Percentiles rank a stretch among this genome's conserved stretches.
phyloP scores from a whole-genome alignment of 1,140 invertebrate genomes.

The Polypedilum vanderplanki region DNA sequence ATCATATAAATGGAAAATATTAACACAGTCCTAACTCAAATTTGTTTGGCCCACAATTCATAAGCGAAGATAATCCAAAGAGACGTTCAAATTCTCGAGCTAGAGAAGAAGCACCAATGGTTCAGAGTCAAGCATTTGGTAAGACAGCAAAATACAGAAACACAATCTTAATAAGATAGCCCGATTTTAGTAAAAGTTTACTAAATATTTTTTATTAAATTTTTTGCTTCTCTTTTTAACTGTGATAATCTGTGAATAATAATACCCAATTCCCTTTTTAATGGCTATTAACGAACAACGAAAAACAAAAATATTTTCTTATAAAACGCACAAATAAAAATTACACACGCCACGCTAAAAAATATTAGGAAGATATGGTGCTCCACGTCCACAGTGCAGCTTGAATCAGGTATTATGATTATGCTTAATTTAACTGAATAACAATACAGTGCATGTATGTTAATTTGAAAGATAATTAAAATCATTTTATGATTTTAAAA shows the following conservation, averaged over 20 bases:
- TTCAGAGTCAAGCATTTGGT: conserved; percentile 40
- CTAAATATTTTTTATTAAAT: neutral
- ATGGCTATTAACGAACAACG: neutral
- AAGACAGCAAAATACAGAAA: neutral
- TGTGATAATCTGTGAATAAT: neutral
- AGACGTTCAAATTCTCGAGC: conserved; percentile 33
- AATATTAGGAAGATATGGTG: conserved; percentile 53
- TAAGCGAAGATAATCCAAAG: conserved; percentile 38
- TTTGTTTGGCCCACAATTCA: conserved; percentile 42
- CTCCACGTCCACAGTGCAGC: conserved; percentile 54
- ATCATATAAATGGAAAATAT: neutral
- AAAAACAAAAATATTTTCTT: conserved; percentile 34
- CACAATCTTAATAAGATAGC: neutral
- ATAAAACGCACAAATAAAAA: conserved; percentile 32
- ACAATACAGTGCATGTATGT: no score
- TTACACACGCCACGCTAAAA: conserved; percentile 31
- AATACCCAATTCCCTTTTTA: neutral
- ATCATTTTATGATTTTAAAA: no score
- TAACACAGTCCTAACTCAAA: conserved; percentile 42
- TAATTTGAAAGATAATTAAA: no score
- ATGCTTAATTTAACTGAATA: no score
- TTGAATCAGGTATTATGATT: conserved; percentile 53
- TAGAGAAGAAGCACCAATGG: conserved; percentile 36
- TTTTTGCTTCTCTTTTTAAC: neutral
- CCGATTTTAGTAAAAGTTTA: neutral